Evolutionary conservation across 2,888 invertebrate species (phyloP).

Genomic region (Apodemia duryi): DNA sequence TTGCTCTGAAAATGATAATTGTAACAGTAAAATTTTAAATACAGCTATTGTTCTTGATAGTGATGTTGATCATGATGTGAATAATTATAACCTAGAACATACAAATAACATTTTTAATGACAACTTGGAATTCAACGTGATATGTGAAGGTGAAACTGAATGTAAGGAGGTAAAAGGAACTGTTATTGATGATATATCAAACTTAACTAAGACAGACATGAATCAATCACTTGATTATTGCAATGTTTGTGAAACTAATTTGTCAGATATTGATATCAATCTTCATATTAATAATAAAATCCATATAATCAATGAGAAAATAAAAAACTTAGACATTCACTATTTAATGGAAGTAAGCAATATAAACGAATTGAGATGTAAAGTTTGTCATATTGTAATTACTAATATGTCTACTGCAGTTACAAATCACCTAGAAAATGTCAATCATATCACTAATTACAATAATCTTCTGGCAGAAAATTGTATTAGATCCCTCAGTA

Average conservation of each 20-base stretch:
- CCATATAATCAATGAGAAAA: neutral
- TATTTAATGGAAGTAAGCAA: neutral
- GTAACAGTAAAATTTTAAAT: no score
- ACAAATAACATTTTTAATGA: no score
- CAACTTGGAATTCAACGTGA: no score
- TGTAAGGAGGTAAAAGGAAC: no score
- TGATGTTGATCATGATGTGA: no score
- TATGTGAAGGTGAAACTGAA: no score
- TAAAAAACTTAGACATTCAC: constrained; percentile 3
- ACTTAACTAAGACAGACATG: no score
- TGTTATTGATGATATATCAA: no score
- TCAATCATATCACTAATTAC: constrained; percentile 2
- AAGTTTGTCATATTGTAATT: neutral
- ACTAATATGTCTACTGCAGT: neutral
- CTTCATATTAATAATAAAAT: neutral
- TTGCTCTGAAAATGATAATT: no score
- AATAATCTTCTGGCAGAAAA: constrained; percentile 2
- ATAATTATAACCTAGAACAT: no score
- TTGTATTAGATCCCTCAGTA: neutral
- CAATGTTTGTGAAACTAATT: constrained; percentile 1
- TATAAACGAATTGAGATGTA: neutral
- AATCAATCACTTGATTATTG: neutral
- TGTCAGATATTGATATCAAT: constrained; percentile 4
- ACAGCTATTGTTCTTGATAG: no score
- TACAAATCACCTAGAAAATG: neutral